A percentile compares a stretch with the other conserved stretches of the same genome.
Evolutionary conservation across 1,140 invertebrate species (phyloP).

Genomic region (Elymnias hypermnestra): DNA sequence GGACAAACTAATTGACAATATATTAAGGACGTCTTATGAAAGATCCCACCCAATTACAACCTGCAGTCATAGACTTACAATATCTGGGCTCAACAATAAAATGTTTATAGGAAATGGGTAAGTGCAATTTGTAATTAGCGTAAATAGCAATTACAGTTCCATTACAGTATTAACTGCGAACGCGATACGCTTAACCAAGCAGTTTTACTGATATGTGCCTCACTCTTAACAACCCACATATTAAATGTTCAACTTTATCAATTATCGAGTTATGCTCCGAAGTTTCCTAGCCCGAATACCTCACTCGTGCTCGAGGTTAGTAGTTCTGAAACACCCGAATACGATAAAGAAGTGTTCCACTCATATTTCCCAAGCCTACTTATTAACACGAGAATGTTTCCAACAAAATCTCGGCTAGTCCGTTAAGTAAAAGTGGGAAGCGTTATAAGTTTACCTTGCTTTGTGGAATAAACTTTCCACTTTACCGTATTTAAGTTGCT

Average conservation of each 20-base stretch:
- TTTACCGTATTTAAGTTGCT: slow-evolving; percentile 4
- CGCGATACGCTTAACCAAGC: neutral
- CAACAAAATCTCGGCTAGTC: slow-evolving; percentile 10
- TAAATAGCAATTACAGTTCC: slow-evolving; percentile 4
- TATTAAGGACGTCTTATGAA: too few relatives aligned
- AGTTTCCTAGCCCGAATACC: slow-evolving; percentile 11
- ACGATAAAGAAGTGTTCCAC: slow-evolving; percentile 14
- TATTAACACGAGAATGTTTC: slow-evolving; percentile 18
- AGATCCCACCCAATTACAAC: too few relatives aligned
- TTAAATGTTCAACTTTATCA: slow-evolving; percentile 22
- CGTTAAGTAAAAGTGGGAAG: slow-evolving; percentile 12
- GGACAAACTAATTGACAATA: too few relatives aligned
- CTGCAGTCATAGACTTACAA: too few relatives aligned
- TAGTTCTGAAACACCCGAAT: slow-evolving; percentile 14
- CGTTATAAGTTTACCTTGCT: slow-evolving; percentile 7
- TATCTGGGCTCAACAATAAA: too few relatives aligned
- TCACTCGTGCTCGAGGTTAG: slow-evolving; percentile 1
- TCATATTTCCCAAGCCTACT: slow-evolving; percentile 10
- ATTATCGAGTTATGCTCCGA: slow-evolving; percentile 17
- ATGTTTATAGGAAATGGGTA: too few relatives aligned
- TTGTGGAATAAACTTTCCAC: slow-evolving; percentile 1
- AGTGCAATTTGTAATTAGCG: neutral
- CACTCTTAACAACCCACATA: slow-evolving; percentile 4
- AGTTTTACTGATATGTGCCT: slow-evolving; percentile 4
- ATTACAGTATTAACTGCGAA: neutral